A percentile compares a stretch with the other conserved stretches of the same genome.
These are phyloP conservation scores for Brachystomella parvula DNA, from an alignment of 1,140 invertebrate genomes.

Conservation along the genomic window DNA sequence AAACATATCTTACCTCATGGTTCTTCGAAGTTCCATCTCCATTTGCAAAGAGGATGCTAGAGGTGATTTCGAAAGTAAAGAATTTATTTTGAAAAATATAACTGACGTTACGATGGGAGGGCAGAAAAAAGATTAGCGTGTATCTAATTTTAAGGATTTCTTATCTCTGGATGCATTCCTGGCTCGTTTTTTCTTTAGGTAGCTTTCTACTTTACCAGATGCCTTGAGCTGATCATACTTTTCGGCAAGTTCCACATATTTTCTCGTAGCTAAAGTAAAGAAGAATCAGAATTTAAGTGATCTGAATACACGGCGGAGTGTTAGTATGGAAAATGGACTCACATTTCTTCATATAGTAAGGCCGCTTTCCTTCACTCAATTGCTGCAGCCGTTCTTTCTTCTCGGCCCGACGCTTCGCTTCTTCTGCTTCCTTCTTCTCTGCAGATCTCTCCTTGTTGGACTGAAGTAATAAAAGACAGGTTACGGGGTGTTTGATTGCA, in stretches of 20 bases:
- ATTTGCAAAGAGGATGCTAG: conserved; percentile 7
- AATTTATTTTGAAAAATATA: too few species aligned
- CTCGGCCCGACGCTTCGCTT: conserved; percentile 49
- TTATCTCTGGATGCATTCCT: conserved; percentile 44
- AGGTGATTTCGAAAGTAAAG: conserved; percentile 6
- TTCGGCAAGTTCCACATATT: conserved; percentile 56
- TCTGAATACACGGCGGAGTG: neutral
- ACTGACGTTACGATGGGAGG: too few species aligned
- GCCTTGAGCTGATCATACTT: conserved; percentile 66
- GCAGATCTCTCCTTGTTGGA: conserved; percentile 42
- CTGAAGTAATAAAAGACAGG: conserved; percentile 24
- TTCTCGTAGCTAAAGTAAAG: conserved; percentile 53
- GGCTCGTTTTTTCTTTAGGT: conserved; percentile 62
- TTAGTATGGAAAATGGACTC: conserved; percentile 43
- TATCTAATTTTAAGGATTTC: neutral
- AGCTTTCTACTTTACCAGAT: conserved; percentile 61
- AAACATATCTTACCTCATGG: neutral
- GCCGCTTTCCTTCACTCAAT: conserved; percentile 56
- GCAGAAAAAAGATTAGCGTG: too few species aligned
- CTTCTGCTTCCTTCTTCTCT: conserved; percentile 53
- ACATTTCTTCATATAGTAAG: conserved; percentile 73
- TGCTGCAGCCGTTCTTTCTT: conserved; percentile 52
- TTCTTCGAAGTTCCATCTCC: too few species aligned
- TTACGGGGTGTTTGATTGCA: neutral
- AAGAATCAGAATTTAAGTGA: conserved; percentile 19